Conservation (phyloP, 2,888 invertebrate genomes). For the Acronicta aceris region DNA sequence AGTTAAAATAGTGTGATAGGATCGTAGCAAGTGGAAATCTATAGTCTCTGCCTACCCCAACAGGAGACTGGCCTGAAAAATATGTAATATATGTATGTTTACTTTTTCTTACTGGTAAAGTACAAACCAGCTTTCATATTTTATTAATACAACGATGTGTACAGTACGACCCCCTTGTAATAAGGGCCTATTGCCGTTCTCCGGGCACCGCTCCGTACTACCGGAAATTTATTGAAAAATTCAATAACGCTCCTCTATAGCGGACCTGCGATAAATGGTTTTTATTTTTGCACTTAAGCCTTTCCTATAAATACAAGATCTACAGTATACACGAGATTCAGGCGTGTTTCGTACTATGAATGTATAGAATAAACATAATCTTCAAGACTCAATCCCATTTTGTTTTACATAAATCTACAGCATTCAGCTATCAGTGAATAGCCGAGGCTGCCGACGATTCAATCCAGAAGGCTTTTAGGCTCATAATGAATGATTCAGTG, state of each 20-base stretch:
- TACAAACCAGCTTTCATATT: background rate
- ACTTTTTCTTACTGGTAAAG: background rate
- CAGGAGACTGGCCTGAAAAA: too few relatives aligned
- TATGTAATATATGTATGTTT: too few relatives aligned
- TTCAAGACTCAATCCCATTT: background rate
- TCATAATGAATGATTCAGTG: conserved; percentile 29
- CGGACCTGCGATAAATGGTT: conserved; percentile 5
- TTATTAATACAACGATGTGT: background rate
- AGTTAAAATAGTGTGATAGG: too few relatives aligned
- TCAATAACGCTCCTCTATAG: conserved; percentile 20
- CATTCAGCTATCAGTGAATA: conserved; percentile 6
- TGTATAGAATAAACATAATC: background rate
- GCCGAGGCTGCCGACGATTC: conserved; percentile 5
- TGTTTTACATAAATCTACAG: conserved; percentile 2
- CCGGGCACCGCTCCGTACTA: conserved; percentile 20
- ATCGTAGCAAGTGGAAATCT: too few relatives aligned
- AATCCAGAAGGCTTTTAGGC: conserved; percentile 22
- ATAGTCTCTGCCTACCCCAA: too few relatives aligned
- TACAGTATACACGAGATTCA: background rate
- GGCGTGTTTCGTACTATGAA: too few relatives aligned
- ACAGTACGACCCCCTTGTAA: conserved; percentile 1
- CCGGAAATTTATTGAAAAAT: conserved; percentile 27
- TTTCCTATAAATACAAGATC: background rate
- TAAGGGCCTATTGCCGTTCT: conserved; percentile 22
- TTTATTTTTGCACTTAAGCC: background rate